phyloP scores from a whole-genome alignment of 2,888 invertebrate species.

The Alcis repandata region DNA sequence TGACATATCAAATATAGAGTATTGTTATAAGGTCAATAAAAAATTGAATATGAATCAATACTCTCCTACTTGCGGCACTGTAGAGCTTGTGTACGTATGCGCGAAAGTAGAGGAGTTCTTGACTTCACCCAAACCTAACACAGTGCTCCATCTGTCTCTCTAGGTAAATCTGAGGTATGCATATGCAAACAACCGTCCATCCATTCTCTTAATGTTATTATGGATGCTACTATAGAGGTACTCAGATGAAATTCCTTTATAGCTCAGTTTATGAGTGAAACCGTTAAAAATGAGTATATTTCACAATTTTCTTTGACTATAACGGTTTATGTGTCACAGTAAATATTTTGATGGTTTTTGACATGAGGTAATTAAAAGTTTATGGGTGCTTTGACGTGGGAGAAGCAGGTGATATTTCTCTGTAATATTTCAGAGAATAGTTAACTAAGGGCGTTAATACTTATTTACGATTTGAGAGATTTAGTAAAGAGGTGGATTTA shows the following conservation, averaged over 20 bases:
- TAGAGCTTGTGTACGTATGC: too few relatives aligned
- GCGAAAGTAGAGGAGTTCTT: too few relatives aligned
- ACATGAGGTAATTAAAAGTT: conserved; percentile 32
- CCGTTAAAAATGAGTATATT: conserved; percentile 41
- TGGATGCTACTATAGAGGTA: conserved; percentile 5
- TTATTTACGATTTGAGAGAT: too few relatives aligned
- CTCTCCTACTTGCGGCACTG: too few relatives aligned
- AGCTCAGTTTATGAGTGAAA: conserved; percentile 32
- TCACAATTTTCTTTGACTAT: conserved; percentile 37
- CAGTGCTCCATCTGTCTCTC: too few relatives aligned
- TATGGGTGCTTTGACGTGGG: conserved; percentile 7
- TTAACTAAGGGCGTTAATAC: too few relatives aligned
- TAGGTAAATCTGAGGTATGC: neutral
- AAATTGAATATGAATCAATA: too few relatives aligned
- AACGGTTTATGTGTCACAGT: conserved; percentile 34
- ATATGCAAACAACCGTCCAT: conserved; percentile 13
- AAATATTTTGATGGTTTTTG: conserved; percentile 42
- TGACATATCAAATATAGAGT: too few relatives aligned
- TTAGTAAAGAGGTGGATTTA: too few relatives aligned
- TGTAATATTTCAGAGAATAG: too few relatives aligned
- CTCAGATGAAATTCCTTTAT: conserved; percentile 37
- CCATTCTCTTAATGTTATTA: conserved; percentile 10
- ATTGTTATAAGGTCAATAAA: too few relatives aligned
- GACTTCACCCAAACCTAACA: too few relatives aligned
- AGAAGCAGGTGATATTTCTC: neutral